Conservation (phyloP, 53 echinoderm and acorn worm species). For the Patiria pectinifera region DNA sequence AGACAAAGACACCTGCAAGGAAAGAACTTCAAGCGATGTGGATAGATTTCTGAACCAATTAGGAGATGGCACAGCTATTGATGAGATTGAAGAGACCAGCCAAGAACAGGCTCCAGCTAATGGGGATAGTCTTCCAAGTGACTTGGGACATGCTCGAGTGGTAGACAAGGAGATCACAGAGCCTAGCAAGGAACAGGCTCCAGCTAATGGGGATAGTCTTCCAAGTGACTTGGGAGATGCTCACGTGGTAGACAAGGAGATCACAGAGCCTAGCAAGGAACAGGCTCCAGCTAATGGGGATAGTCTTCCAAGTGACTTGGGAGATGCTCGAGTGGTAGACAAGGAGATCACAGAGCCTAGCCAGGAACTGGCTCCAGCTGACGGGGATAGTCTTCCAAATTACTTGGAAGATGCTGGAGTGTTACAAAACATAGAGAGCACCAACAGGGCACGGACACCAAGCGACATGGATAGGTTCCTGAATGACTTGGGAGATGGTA, state of each 20-base stretch:
- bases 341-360: not conserved
- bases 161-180: not conserved
- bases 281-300: not conserved
- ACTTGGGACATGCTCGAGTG: not conserved
- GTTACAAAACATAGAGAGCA: not conserved
- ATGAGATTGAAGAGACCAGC: not conserved
- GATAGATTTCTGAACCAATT: constrained; percentile 28
- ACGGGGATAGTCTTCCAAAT: not conserved
- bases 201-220: not conserved
- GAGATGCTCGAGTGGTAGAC: not conserved
- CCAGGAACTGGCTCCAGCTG: not conserved
- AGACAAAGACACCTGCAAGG: not conserved
- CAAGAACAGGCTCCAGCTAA: not conserved
- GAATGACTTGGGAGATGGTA: constrained; percentile 59
- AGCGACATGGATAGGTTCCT: constrained; percentile 32
- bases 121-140: not conserved
- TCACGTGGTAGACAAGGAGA: not conserved
- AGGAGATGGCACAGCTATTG: constrained; percentile 33
- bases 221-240: not conserved
- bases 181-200: not conserved
- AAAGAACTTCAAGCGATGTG: constrained; percentile 26
- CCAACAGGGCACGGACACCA: not conserved
- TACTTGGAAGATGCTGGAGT: not conserved
- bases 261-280: not conserved
- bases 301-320: not conserved